A percentile compares a stretch with the other conserved stretches of the same genome.
These are phyloP conservation scores for Carlito syrichta DNA, from an alignment of 2,113 vertebrate species.

Conservation along the genomic window DNA sequence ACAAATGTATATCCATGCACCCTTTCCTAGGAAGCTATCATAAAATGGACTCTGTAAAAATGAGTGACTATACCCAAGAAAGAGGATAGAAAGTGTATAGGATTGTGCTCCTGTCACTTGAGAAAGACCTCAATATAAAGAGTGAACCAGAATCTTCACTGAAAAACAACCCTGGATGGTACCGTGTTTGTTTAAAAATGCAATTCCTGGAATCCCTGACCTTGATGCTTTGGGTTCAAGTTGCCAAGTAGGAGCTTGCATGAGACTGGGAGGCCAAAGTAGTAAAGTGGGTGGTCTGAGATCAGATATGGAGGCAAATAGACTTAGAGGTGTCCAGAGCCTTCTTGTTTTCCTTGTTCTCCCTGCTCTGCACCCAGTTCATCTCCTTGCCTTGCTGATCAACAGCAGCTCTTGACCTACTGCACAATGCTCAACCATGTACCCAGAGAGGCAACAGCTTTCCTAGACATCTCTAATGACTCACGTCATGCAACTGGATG, in stretches of 20 bases:
- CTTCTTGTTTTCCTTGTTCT: not conserved
- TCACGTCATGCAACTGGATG: not conserved
- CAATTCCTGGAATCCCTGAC: not conserved
- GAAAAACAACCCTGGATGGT: too few species aligned
- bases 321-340: too few species aligned
- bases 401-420: not conserved
- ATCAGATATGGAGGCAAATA: not conserved
- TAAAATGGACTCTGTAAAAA: not conserved
- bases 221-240: not conserved
- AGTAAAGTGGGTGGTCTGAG: not conserved
- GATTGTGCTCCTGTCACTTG: not conserved
- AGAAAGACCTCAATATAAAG: too few species aligned
- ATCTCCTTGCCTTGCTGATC: not conserved
- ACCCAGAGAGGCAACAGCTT: not conserved
- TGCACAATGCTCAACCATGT: not conserved
- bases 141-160: too few species aligned
- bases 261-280: not conserved
- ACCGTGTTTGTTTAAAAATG: too few species aligned
- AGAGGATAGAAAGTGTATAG: too few species aligned
- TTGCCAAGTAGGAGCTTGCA: not conserved
- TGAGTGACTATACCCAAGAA: not conserved
- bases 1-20: too few species aligned
- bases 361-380: not conserved
- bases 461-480: not conserved
- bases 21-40: not conserved